Evolutionary conservation across 2,113 vertebrate genomes (phyloP).

Genomic region (Mixornis gularis): DNA sequence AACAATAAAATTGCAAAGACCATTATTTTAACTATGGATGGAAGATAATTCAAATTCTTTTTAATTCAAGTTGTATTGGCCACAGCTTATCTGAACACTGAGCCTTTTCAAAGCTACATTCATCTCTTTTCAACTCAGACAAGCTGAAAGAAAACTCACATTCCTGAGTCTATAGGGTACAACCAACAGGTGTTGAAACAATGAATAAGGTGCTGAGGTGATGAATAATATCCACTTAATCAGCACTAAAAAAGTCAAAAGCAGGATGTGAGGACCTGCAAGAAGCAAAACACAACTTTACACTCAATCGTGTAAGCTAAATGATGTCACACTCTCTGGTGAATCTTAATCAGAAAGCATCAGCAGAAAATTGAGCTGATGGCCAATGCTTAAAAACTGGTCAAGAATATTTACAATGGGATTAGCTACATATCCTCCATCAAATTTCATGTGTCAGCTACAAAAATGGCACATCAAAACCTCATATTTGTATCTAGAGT

Average conservation of each 20-base stretch:
- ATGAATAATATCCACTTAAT: not conserved
- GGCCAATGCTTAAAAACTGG: not conserved
- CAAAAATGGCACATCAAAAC: not conserved
- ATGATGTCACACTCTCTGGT: not conserved
- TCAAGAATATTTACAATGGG: not conserved
- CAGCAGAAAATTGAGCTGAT: not conserved
- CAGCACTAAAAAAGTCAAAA: not conserved
- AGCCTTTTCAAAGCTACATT: not conserved
- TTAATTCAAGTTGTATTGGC: not conserved
- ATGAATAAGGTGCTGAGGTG: not conserved
- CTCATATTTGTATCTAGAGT: not conserved
- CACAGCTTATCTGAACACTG: not conserved
- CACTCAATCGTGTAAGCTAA: not conserved
- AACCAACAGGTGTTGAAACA: not conserved
- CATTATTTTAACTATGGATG: not conserved
- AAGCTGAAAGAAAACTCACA: not conserved
- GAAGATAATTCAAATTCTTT: not conserved
- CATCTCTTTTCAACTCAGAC: not conserved
- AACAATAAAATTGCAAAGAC: not conserved
- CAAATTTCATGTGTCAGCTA: not conserved
- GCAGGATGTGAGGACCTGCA: not conserved
- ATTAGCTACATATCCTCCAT: not conserved
- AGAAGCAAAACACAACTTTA: not conserved
- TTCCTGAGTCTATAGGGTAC: not conserved
- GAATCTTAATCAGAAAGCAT: not conserved